Conservation (phyloP, 1,140 invertebrate species). For the Meloidogyne floridensis region DNA sequence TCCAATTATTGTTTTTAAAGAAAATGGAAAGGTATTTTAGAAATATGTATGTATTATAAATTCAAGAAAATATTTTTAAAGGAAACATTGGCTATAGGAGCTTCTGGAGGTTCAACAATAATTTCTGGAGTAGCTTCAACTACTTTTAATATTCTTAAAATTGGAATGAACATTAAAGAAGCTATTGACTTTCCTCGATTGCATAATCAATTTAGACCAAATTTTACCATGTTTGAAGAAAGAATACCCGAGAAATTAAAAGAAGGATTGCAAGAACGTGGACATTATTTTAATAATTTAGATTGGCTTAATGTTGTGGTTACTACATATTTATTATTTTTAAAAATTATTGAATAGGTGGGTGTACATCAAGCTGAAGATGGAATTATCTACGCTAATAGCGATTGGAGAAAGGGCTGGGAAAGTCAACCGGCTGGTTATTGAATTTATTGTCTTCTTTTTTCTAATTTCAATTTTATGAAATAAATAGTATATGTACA, state of each 20-base stretch:
- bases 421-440: constrained; percentile 15
- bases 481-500: too few species aligned
- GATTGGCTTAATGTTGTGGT: constrained; percentile 3
- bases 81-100: constrained; percentile 74
- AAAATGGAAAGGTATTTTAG: constrained; percentile 71
- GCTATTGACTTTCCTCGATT: constrained; percentile 83
- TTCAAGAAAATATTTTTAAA: constrained; percentile 10
- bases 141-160: background rate
- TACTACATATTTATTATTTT: too few species aligned
- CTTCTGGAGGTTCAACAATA: constrained; percentile 66
- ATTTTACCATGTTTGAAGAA: constrained; percentile 70
- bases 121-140: constrained; percentile 38
- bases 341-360: background rate
- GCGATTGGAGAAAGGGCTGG: constrained; percentile 6
- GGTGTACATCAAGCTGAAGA: constrained; percentile 3
- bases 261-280: background rate
- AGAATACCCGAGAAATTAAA: constrained; percentile 3
- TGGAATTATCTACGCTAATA: constrained; percentile 17
- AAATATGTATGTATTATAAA: too few species aligned
- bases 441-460: background rate
- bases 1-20: constrained; percentile 77
- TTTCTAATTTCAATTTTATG: too few species aligned
- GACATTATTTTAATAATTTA: constrained; percentile 1
- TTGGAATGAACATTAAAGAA: constrained; percentile 78
- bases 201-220: constrained; percentile 88